Conservation (phyloP, 2,797 vertebrate species). For the Pseudomugil gertrudae region DNA sequence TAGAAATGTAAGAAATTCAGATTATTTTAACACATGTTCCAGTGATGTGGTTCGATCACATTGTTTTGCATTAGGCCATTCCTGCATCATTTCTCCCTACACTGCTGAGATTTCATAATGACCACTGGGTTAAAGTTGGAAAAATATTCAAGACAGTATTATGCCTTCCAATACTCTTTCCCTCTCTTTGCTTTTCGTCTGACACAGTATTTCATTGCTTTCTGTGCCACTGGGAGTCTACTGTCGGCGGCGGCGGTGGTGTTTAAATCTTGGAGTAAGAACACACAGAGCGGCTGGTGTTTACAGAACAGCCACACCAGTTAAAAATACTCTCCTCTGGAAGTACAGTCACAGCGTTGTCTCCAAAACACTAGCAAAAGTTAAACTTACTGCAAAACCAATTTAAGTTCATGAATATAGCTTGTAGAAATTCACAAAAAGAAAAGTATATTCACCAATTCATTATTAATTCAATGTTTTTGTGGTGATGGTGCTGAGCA, state of each 20-base stretch:
- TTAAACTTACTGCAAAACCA: slow-evolving; percentile 34
- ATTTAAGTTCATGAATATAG: neutral
- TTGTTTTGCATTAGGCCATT: slow-evolving; percentile 31
- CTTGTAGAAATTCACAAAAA: neutral
- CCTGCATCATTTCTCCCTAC: slow-evolving; percentile 14
- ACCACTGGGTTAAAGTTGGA: slow-evolving; percentile 45
- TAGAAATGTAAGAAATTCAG: slow-evolving; percentile 20
- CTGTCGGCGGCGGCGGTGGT: slow-evolving; percentile 34
- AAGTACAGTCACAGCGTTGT: slow-evolving; percentile 52
- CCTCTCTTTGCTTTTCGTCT: slow-evolving; percentile 44
- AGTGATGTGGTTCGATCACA: slow-evolving; percentile 30
- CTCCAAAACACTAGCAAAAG: slow-evolving; percentile 52
- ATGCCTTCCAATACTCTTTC: slow-evolving; percentile 40
- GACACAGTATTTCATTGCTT: slow-evolving; percentile 54
- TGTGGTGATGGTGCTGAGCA: neutral
- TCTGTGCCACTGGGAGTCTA: slow-evolving; percentile 51
- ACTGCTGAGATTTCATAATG: slow-evolving; percentile 43
- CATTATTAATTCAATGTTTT: neutral
- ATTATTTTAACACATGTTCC: slow-evolving; percentile 38
- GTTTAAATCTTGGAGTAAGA: slow-evolving; percentile 73
- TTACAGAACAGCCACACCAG: slow-evolving; percentile 64
- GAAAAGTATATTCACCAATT: neutral
- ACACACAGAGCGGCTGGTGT: slow-evolving; percentile 70
- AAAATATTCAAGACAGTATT: slow-evolving; percentile 59
- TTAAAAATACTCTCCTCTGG: slow-evolving; percentile 71